Percentiles rank a stretch among this genome's conserved stretches.
These are phyloP conservation scores for Papilio gigon DNA, from an alignment of 2,888 invertebrate genomes.

Conservation along the genomic window DNA sequence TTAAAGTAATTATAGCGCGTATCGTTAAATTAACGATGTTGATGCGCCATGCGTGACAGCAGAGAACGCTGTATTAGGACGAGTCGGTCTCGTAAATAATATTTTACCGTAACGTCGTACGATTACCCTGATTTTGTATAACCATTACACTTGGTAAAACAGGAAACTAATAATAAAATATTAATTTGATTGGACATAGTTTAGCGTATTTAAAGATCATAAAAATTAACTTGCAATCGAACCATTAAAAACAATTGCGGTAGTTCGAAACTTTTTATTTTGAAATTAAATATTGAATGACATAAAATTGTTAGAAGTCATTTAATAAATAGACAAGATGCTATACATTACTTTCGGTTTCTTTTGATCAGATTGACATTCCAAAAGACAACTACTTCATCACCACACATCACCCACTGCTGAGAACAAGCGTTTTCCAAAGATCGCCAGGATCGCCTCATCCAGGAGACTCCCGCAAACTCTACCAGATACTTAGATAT, in stretches of 20 bases:
- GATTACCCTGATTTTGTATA: constrained; percentile 37
- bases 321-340: not conserved
- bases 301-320: not conserved
- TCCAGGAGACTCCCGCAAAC: no score
- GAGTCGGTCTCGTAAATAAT: constrained; percentile 28
- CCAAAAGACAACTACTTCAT: no score
- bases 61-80: constrained; percentile 32
- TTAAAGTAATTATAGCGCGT: constrained; percentile 20
- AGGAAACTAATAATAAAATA: constrained; percentile 20
- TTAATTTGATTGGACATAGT: not conserved
- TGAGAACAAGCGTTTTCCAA: no score
- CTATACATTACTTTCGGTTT: not conserved
- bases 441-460: no score
- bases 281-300: no score
- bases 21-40: constrained; percentile 21
- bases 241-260: not conserved
- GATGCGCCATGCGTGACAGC: constrained; percentile 21
- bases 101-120: constrained; percentile 32
- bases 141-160: constrained; percentile 19
- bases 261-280: no score
- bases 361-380: not conserved
- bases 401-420: no score
- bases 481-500: no score
- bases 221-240: not conserved
- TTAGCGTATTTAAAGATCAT: not conserved